phyloP scores from a whole-genome alignment of 2,888 invertebrate genomes.

The Ischnura elegans region DNA sequence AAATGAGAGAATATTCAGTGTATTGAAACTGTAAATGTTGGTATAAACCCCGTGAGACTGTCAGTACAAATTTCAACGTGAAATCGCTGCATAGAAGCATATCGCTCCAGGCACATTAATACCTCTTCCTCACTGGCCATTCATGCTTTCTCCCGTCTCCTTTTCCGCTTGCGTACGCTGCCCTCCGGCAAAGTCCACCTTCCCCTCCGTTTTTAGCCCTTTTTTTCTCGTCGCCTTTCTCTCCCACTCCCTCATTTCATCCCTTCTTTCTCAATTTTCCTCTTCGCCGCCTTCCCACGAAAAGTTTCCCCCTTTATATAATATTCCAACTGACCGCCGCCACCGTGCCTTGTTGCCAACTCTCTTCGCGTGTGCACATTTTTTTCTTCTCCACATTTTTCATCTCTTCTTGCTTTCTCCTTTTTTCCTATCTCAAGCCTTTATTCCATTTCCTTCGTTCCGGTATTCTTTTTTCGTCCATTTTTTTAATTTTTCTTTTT shows the following conservation, averaged over 20 bases:
- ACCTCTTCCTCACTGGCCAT: background rate
- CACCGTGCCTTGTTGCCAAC: background rate
- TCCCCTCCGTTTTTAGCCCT: background rate
- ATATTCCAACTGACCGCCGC: slow-evolving; percentile 12
- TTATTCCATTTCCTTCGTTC: too few species aligned
- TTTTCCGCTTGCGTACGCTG: background rate
- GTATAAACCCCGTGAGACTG: too few species aligned
- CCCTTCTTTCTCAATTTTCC: background rate
- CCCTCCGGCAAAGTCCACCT: background rate
- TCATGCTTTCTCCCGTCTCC: background rate
- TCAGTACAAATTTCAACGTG: too few species aligned
- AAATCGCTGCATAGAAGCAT: too few species aligned
- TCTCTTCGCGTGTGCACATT: background rate
- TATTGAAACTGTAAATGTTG: too few species aligned
- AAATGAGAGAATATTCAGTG: too few species aligned
- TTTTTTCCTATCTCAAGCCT: too few species aligned
- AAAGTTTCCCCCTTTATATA: slow-evolving; percentile 24
- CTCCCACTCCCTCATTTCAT: background rate
- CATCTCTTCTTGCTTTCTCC: too few species aligned
- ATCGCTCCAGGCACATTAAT: background rate
- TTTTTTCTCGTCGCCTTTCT: background rate
- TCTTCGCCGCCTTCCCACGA: background rate
- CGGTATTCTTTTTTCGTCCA: too few species aligned
- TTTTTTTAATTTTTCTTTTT: too few species aligned
- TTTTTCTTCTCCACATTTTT: background rate